Evolutionary conservation across 2,113 vertebrate genomes (phyloP).

Genomic region (Cyanocitta stelleri): DNA sequence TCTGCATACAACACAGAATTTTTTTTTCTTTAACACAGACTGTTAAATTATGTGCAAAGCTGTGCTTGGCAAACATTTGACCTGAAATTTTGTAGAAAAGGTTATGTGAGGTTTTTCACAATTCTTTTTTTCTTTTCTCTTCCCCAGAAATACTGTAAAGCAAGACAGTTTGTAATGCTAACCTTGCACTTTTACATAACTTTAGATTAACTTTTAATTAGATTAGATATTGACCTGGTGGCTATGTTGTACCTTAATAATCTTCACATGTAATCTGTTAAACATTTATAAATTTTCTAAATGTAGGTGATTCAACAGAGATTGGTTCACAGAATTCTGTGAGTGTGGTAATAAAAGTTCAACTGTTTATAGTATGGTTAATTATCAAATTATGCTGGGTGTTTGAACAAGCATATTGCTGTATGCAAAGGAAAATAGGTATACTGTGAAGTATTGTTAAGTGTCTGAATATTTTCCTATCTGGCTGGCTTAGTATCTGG

Average conservation of each 20-base stretch:
- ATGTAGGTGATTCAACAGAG: neutral
- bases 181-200: neutral
- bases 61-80: neutral
- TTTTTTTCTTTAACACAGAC: neutral
- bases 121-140: neutral
- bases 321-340: neutral
- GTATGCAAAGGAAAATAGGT: neutral
- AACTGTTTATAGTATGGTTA: neutral
- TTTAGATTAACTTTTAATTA: slow-evolving; percentile 33
- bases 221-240: neutral
- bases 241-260: neutral
- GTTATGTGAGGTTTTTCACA: neutral
- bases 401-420: neutral
- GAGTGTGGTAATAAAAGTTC: neutral
- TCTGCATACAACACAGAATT: neutral
- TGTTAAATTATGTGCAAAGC: slow-evolving; percentile 33
- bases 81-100: slow-evolving; percentile 1
- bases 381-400: neutral
- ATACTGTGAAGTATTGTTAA: neutral
- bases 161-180: neutral
- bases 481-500: neutral
- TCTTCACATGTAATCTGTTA: neutral
- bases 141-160: neutral
- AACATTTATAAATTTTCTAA: neutral
- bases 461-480: neutral